Evolutionary conservation across 2,888 invertebrate genomes (phyloP), one percentile per base, ranked within the genome.

Genomic region (Oscheius sp.): DNA sequence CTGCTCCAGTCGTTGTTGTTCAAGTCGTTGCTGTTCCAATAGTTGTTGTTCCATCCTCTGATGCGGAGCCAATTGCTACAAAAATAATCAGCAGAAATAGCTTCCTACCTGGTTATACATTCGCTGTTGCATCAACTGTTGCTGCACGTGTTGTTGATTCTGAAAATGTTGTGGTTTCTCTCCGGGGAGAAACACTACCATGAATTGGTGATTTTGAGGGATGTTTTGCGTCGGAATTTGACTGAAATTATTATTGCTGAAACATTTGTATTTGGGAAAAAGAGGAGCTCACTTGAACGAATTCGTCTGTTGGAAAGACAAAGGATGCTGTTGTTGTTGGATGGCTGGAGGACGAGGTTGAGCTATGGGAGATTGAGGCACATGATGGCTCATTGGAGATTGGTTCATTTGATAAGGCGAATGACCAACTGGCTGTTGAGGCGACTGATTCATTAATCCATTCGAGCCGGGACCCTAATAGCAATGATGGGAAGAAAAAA

Each of bases 331-430:
- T 42, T 42, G 42, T 10, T 17, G 50, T 3, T 17, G 25, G 23
- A 20, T 50, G 3, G 25, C 23, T 6, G 31, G 48, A 5, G 64
- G 29, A 48, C 48, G n/a, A 12, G 20, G 23, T 12, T n/a, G 12
- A 25, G 20, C 27, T 15, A 37, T 34, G 5, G 48, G 64, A 1
- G 48, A 64, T 15, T 64, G 64, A 15, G 45, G 45, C 3, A 61
- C 25, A 45, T 61, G 58, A n/a, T 58, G 58, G n/a, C 17, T 34
- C 23, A 37, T 17, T 15, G 57, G 39, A 17, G 23, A 23, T 3
- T 61, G 61, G 27, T 52, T 23, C 50, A 52, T 52, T 20, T 61
- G 61, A 29, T 45, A 61, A 1, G 61, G 61, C 4, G 61, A 61
- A 33, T 64, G 61, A 3, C 61, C 61, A n/a, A 45, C 34, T 12